phyloP scores from a whole-genome alignment of 2,888 invertebrate species.

The Ecdyonurus torrentis region DNA sequence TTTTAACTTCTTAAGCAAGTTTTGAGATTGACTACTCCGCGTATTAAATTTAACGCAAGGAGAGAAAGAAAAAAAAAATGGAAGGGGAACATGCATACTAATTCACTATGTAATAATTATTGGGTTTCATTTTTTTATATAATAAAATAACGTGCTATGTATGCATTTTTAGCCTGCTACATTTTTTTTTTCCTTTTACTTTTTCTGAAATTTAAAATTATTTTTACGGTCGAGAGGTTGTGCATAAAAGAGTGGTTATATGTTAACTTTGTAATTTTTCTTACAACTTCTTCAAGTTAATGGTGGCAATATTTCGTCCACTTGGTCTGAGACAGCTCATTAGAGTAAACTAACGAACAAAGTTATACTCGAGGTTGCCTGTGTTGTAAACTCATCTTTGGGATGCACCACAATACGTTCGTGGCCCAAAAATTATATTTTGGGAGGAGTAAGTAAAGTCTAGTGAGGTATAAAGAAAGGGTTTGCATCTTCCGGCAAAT shows the following conservation, averaged over 20 bases:
- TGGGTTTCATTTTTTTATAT: constrained; percentile 11
- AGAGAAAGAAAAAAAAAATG: constrained; percentile 9
- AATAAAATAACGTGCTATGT: constrained; percentile 19
- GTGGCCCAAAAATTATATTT: neutral
- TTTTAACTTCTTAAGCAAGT: constrained; percentile 9
- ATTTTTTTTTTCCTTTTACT: constrained; percentile 3
- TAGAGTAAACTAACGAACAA: constrained; percentile 17
- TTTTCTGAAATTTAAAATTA: constrained; percentile 9
- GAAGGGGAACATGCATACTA: constrained; percentile 18
- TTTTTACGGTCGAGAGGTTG: constrained; percentile 13
- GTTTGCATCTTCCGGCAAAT: neutral
- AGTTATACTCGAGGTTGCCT: no score
- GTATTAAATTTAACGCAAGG: constrained; percentile 14
- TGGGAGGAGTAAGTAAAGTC: neutral
- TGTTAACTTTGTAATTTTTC: constrained; percentile 22
- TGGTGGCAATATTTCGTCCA: constrained; percentile 21
- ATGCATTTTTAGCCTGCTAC: constrained; percentile 18
- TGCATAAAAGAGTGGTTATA: constrained; percentile 15
- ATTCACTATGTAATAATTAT: constrained; percentile 22
- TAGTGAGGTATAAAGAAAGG: neutral
- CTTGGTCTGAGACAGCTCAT: constrained; percentile 20
- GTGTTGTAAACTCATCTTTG: no score
- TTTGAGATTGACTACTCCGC: constrained; percentile 15
- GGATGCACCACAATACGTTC: neutral
- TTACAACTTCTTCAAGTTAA: constrained; percentile 19